A percentile compares a stretch with the other conserved stretches of the same genome.
Conservation (phyloP, 2,797 vertebrate species). For the Lepus townsendii region DNA sequence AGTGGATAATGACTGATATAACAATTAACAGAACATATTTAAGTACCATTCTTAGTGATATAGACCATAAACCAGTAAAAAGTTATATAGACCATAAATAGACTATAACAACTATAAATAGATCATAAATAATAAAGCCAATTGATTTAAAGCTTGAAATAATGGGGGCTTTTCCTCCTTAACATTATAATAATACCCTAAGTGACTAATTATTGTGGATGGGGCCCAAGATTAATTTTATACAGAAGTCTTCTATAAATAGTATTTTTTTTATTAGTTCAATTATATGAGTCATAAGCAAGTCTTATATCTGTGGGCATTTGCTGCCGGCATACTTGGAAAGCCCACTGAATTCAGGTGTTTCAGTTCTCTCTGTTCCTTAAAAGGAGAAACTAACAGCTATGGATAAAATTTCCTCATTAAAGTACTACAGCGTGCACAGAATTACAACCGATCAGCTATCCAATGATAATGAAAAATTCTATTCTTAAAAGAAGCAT, state of each 20-base stretch:
- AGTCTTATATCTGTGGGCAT: conserved; percentile 27
- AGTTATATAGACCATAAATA: no score
- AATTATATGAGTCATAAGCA: conserved; percentile 43
- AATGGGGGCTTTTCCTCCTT: not conserved
- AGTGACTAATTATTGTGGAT: not conserved
- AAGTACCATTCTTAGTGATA: not conserved
- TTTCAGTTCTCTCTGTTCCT: not conserved
- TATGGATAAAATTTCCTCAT: conserved; percentile 7
- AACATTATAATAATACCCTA: not conserved
- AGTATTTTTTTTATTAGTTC: conserved; percentile 11
- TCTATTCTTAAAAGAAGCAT: not conserved
- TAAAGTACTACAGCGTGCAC: conserved; percentile 11
- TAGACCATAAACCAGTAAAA: not conserved
- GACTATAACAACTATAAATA: no score
- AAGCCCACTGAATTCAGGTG: not conserved
- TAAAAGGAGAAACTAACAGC: conserved; percentile 56
- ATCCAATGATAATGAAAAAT: not conserved
- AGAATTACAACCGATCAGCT: not conserved
- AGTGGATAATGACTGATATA: not conserved
- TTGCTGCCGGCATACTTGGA: conserved; percentile 17
- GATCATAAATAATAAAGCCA: not conserved
- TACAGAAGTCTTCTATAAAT: not conserved
- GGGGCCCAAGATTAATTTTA: conserved; percentile 19
- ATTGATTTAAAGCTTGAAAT: conserved; percentile 61
- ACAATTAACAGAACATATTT: not conserved